Conservation (phyloP, 2,113 vertebrate genomes). For the Pollachius pollachius region DNA sequence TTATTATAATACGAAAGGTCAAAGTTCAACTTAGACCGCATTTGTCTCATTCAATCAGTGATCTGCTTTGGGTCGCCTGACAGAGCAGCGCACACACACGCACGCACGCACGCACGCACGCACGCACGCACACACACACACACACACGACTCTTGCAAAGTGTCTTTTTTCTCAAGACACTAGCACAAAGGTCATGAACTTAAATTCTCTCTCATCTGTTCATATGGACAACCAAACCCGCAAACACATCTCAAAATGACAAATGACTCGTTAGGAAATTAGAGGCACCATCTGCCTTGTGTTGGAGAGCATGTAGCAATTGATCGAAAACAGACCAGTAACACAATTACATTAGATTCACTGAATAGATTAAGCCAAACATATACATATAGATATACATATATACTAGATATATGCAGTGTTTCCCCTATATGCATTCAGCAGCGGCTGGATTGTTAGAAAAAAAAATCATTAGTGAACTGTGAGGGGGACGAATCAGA, state of each 20-base stretch:
- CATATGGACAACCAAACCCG: slow-evolving; percentile 38
- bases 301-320: slow-evolving; percentile 15
- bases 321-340: slow-evolving; percentile 34
- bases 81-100: neutral
- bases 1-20: too few species aligned
- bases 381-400: neutral
- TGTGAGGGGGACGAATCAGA: too few species aligned
- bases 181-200: too few species aligned
- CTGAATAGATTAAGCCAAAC: neutral
- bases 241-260: slow-evolving; percentile 46
- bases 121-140: slow-evolving; percentile 4
- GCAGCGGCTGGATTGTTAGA: neutral
- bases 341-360: slow-evolving; percentile 14
- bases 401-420: neutral
- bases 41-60: slow-evolving; percentile 19
- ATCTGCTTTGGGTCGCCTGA: slow-evolving; percentile 2
- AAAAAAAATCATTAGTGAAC: too few species aligned
- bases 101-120: slow-evolving; percentile 3
- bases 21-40: slow-evolving; percentile 24
- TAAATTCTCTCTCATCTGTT: too few species aligned
- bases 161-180: too few species aligned
- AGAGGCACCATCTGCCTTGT: slow-evolving; percentile 55
- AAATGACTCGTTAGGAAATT: slow-evolving; percentile 49
- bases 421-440: too few species aligned
- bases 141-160: neutral